phyloP scores from a whole-genome alignment of 2,888 invertebrate species.

The Allacma fusca region DNA sequence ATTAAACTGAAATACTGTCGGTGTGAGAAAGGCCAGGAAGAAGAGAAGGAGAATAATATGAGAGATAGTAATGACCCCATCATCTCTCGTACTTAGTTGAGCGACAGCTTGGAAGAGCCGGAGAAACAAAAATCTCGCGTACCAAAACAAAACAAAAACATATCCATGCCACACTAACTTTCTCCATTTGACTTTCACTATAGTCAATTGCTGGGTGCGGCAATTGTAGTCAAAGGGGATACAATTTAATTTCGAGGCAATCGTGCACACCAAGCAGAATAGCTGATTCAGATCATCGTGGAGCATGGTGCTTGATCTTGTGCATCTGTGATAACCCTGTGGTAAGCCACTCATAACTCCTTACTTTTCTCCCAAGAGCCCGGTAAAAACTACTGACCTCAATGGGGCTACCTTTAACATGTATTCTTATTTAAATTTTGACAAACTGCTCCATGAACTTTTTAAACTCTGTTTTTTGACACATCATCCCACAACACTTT shows the following conservation, averaged over 20 bases:
- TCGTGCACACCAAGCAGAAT: conserved; percentile 39
- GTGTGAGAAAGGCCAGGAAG: conserved; percentile 39
- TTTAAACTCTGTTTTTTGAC: no score
- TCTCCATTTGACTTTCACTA: conserved; percentile 33
- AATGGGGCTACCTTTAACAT: no score
- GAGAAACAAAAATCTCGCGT: conserved; percentile 37
- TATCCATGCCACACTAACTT: conserved; percentile 41
- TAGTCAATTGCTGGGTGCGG: conserved; percentile 22
- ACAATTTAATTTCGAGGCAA: conserved; percentile 37
- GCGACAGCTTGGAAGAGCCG: conserved; percentile 27
- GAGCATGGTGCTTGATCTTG: neutral
- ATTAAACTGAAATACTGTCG: conserved; percentile 42
- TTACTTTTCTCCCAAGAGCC: no score
- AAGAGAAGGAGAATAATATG: conserved; percentile 42
- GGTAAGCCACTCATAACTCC: neutral
- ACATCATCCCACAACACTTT: no score
- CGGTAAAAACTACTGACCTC: no score
- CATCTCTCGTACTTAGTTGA: conserved; percentile 14
- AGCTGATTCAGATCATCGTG: conserved; percentile 39
- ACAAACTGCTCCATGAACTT: no score
- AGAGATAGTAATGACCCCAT: conserved; percentile 26
- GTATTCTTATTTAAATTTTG: no score
- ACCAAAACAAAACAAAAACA: conserved; percentile 38
- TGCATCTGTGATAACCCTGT: neutral
- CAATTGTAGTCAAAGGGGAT: conserved; percentile 42